Conservation (phyloP, 2,888 invertebrate species). For the Agriotes lineatus region DNA sequence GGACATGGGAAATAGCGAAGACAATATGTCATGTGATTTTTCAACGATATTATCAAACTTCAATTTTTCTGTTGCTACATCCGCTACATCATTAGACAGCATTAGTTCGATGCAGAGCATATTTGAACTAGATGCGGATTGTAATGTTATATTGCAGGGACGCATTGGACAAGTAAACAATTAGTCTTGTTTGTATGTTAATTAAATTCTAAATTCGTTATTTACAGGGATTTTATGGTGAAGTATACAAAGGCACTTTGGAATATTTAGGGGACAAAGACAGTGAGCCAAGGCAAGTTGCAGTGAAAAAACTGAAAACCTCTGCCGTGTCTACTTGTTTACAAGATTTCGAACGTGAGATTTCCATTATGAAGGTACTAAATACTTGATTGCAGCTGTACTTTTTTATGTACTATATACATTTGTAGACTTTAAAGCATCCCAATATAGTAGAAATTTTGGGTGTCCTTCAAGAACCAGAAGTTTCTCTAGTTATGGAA, state of each 20-base stretch:
- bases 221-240: slow-evolving; percentile 87
- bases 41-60: slow-evolving; percentile 62
- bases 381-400: background rate
- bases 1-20: slow-evolving; percentile 56
- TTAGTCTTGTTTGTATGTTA: background rate
- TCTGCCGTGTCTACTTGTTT: slow-evolving; percentile 67
- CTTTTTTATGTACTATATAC: background rate
- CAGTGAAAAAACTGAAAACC: slow-evolving; percentile 76
- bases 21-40: slow-evolving; percentile 60
- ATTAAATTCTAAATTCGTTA: background rate
- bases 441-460: slow-evolving; percentile 90
- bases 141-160: slow-evolving; percentile 72
- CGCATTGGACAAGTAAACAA: slow-evolving; percentile 71
- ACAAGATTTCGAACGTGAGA: slow-evolving; percentile 86
- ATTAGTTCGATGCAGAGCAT: slow-evolving; percentile 69
- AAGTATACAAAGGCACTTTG: slow-evolving; percentile 83
- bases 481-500: slow-evolving; percentile 90
- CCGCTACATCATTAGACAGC: slow-evolving; percentile 61
- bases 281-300: slow-evolving; percentile 70
- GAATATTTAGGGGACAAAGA: slow-evolving; percentile 69
- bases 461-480: slow-evolving; percentile 82
- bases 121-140: slow-evolving; percentile 71
- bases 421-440: slow-evolving; percentile 80
- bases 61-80: slow-evolving; percentile 60
- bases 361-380: slow-evolving; percentile 90